phyloP scores from a whole-genome alignment of 2,888 invertebrate species.

The Polyploca ridens region DNA sequence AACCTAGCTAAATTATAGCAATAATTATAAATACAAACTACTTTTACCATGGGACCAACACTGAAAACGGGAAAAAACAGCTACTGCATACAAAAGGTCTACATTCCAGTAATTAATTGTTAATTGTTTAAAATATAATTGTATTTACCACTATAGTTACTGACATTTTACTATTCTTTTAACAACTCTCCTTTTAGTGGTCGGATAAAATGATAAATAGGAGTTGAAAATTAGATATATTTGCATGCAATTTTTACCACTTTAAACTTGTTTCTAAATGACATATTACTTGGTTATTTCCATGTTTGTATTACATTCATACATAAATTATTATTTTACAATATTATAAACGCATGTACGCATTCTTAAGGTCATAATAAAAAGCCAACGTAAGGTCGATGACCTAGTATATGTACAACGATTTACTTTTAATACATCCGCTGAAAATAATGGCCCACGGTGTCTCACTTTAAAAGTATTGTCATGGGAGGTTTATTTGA shows the following conservation, averaged over 20 bases:
- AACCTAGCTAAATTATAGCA: too few relatives aligned
- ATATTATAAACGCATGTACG: not conserved
- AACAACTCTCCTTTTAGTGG: too few relatives aligned
- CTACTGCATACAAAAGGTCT: too few relatives aligned
- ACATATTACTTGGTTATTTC: conserved; percentile 9
- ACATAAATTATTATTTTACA: conserved; percentile 13
- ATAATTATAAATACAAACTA: too few relatives aligned
- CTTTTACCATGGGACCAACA: too few relatives aligned
- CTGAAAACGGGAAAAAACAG: too few relatives aligned
- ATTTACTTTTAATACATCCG: not conserved
- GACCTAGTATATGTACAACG: not conserved
- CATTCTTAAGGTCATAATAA: not conserved
- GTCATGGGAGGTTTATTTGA: too few relatives aligned
- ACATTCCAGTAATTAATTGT: too few relatives aligned
- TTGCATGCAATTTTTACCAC: not conserved
- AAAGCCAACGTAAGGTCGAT: not conserved
- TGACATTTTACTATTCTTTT: too few relatives aligned
- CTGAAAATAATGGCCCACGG: not conserved
- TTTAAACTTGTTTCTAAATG: not conserved
- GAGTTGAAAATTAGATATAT: not conserved
- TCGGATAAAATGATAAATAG: too few relatives aligned
- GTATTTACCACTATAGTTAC: too few relatives aligned
- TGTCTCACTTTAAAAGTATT: not conserved
- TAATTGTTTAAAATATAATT: too few relatives aligned
- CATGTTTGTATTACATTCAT: conserved; percentile 8